Evolutionary conservation across 2,888 invertebrate species (phyloP), one percentile per base, ranked within the genome.

Genomic region (Trichacis sp.): DNA sequence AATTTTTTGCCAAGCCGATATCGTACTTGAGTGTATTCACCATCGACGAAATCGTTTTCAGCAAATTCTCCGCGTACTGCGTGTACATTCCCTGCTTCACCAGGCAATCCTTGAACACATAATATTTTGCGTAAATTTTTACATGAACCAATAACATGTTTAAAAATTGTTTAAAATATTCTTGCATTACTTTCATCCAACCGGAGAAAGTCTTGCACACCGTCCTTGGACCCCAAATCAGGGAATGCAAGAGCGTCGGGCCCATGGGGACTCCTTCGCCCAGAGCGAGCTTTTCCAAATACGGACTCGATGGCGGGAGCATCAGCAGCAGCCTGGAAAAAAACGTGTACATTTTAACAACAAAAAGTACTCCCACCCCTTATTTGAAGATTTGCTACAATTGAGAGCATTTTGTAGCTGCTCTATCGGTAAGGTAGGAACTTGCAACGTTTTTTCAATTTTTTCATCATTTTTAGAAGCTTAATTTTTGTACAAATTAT

Each of bases 1-100:
- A 88, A 74, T 87, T 88, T 77, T 89, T 89, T 0, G 90, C 89
- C n/a, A 89, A 84, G 36, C 87, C 86, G 2, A 90, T 86, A 69
- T 89, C 88, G 71, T 88, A 90, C 69, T 88, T 87, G 12, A 90
- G 80, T 65, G 87, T 88, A 76, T 88, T 92, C 6, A 93, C 91
- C 0, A 89, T 88, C 53, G 91, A 89, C 45, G 91, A 90, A 0
- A 93, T 92, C 0, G 89, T 89, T 70, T 92, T 90, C 18, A 93
- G 78, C 40, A 93, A 84, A 74, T 90, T 90, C 76, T 93, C 93
- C 0, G 88, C 88, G 68, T 87, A 89, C 71, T 94, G 93, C 0
- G 94, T 93, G 73, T 93, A 94, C 90, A 95, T 91, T 64, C 95
- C 95, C 86, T 96, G 95, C 77, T 94, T 95, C 4, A 95, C 93